Base-by-base conservation (phyloP, 2,113 vertebrate genomes). In the Scalopus aquaticus region DNA sequence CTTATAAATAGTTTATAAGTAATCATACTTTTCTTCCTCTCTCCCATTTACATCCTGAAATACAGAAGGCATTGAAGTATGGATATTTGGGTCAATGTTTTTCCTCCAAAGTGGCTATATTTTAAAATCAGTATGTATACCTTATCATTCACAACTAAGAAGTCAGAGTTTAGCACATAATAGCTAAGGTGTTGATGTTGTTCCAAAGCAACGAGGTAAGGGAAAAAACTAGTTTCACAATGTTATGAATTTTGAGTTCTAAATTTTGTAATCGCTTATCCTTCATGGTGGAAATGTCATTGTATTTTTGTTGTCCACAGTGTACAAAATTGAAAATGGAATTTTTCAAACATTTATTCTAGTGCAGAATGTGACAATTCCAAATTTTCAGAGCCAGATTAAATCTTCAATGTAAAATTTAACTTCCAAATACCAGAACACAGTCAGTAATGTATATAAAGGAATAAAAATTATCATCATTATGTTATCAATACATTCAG, bases 401-500 rank as follows among this genome's bases (percentile, higher is more conserved):
- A 95, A 80, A 79, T 80, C 32, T 94, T 74, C 5, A 16, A 3
- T 10, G 88, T 92, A 73, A 74, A 77, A 87, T 74, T 67, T 85
- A 35, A 42, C 92, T 83, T 92, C 35, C 35, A 82, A 83, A 83
- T 79, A 74, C 16, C 62, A 54, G 24, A 49, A 35, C 2, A 13
- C 13, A 90, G 3, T 83, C 32, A 88, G 30, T 19, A 17, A 65
- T 73, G 37, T 77, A 69, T 72, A 88, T 88, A 51, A 51, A 58
- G 20, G 85, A 79, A 72, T 79, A 58, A 87, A 86, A 19, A 70
- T 13, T 80, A 32, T 76, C 70, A 72, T 83, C 35, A 72, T 74
- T 42, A 69, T 70, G 91, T 67, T 78, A 85, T 94, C 35, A 88
- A 89, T 76, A 95, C 87, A 87, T 80, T 93, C 15, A 37, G 58